Conservation (phyloP, 1,140 invertebrate genomes). For the Sarcophaga bullata region DNA sequence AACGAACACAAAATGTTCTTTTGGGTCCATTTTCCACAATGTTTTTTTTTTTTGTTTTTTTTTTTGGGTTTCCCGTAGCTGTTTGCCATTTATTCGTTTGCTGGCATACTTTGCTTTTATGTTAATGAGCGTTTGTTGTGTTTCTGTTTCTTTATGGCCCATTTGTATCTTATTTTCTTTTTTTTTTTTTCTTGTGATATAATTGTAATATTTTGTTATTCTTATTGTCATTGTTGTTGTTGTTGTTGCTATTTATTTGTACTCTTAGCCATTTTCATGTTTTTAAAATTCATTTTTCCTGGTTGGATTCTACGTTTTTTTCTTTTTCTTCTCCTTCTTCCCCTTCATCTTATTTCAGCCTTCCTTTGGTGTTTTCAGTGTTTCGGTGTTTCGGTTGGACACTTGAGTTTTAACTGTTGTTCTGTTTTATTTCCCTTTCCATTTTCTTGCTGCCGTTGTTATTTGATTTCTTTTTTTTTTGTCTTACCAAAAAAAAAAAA, state of each 20-base stretch:
- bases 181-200: no score
- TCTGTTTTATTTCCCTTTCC: not conserved
- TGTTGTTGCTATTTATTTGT: slow-evolving; percentile 11
- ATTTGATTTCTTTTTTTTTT: not conserved
- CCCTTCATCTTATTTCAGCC: not conserved
- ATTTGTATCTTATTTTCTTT: no score
- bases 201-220: not conserved
- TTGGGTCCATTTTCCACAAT: slow-evolving; percentile 21
- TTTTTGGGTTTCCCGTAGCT: not conserved
- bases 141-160: slow-evolving; percentile 17
- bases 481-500: not conserved
- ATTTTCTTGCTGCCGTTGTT: slow-evolving; percentile 3
- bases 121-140: slow-evolving; percentile 22
- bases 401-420: slow-evolving; percentile 31
- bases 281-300: not conserved
- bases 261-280: slow-evolving; percentile 25
- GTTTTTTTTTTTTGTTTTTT: not conserved
- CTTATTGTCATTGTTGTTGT: slow-evolving; percentile 9
- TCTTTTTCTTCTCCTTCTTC: not conserved
- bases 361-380: not conserved
- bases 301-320: not conserved
- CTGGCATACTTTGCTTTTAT: slow-evolving; percentile 26
- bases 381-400: not conserved
- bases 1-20: slow-evolving; percentile 37
- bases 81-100: not conserved